Evolutionary conservation across 53 echinoderm and acorn worm species (phyloP).

Genomic region (Arbacia lixula): DNA sequence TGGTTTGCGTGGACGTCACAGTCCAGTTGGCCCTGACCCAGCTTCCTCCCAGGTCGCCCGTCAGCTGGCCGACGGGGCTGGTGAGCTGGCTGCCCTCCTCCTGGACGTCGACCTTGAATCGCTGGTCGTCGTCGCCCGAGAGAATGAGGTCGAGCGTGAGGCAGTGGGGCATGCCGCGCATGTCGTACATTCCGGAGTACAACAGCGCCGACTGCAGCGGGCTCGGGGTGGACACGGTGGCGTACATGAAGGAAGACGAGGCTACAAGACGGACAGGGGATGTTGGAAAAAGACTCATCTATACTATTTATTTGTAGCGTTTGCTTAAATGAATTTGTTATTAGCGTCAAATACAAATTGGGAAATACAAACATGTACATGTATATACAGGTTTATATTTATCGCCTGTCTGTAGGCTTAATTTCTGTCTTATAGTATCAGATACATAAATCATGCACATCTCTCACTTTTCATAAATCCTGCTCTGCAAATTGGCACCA

Average conservation of each 20-base stretch:
- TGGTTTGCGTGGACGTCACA: not conserved
- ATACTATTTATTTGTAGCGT: too few relatives aligned
- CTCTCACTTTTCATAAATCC: too few relatives aligned
- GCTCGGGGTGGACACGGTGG: not conserved
- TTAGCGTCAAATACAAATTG: too few relatives aligned
- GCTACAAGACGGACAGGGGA: not conserved
- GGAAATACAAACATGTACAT: too few relatives aligned
- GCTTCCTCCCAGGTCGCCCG: not conserved
- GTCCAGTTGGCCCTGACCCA: constrained; percentile 36
- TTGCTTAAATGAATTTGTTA: too few relatives aligned
- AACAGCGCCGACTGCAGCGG: not conserved
- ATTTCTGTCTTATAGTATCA: too few relatives aligned
- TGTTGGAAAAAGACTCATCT: too few relatives aligned
- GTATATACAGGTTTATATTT: too few relatives aligned
- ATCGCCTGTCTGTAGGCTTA: too few relatives aligned
- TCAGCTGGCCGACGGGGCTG: not conserved
- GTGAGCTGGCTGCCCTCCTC: not conserved
- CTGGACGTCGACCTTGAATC: not conserved
- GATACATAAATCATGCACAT: too few relatives aligned
- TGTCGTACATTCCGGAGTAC: constrained; percentile 15
- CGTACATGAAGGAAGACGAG: constrained; percentile 30
- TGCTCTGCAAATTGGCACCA: too few relatives aligned
- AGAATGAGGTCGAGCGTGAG: constrained; percentile 10
- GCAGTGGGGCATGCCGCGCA: not conserved
- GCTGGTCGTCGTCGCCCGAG: not conserved